phyloP scores from a whole-genome alignment of 2,888 invertebrate genomes.

The Nomada fucata region DNA sequence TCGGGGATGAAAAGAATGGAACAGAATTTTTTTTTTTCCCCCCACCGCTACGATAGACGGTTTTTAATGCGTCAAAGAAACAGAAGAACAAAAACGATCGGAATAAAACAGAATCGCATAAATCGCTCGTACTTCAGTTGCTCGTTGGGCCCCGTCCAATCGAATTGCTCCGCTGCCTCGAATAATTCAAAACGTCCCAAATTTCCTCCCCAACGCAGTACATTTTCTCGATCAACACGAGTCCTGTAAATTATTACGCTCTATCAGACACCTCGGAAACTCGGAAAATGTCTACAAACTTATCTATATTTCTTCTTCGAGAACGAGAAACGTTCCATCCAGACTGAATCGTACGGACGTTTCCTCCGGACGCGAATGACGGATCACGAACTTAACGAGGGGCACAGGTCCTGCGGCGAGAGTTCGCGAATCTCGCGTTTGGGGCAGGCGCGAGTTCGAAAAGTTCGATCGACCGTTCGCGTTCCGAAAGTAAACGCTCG shows the following conservation, averaged over 20 bases:
- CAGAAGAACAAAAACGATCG: background rate
- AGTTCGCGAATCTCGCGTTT: slow-evolving; percentile 28
- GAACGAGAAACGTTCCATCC: background rate
- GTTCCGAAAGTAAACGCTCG: slow-evolving; percentile 34
- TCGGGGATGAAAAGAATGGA: slow-evolving; percentile 26
- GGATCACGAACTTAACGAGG: slow-evolving; percentile 21
- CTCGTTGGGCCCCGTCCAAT: no score
- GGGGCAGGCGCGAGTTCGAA: background rate
- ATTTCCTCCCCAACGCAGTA: no score
- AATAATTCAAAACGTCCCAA: rapidly evolving
- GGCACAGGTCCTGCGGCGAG: background rate
- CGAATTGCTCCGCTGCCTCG: no score
- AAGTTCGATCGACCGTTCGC: background rate
- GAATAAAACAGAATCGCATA: background rate
- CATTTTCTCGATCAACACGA: no score
- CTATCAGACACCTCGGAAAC: no score
- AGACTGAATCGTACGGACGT: background rate
- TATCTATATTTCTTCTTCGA: background rate
- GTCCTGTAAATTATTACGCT: no score
- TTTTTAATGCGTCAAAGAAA: background rate
- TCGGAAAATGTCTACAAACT: no score
- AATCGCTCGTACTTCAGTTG: background rate
- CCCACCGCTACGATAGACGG: background rate
- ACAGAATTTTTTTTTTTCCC: slow-evolving; percentile 5
- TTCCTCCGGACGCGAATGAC: slow-evolving; percentile 12